Evolutionary conservation across 2,113 vertebrate genomes (phyloP), one percentile per base, ranked within the genome.

Genomic region (Nothobranchius kuhntae): DNA sequence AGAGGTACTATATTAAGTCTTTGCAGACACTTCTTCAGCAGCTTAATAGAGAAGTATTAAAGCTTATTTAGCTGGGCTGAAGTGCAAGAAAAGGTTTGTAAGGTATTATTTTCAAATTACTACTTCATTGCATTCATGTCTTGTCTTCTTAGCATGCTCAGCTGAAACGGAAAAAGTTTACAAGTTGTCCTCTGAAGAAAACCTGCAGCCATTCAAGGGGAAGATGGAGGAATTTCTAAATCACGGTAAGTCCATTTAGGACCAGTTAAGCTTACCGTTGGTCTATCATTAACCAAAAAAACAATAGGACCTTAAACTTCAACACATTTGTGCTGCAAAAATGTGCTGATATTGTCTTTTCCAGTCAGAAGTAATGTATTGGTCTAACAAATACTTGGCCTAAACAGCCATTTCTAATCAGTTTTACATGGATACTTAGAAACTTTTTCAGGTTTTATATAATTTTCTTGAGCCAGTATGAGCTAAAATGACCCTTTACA

Each of bases 131-230:
- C 54, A n/a, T 45, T 59, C 21, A 10, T 62, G 47, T 57, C 51
- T 65, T 80, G n/a, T 68, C 67, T 26, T 94, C 94, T 80, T 91
- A 99, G 97, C 73, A 11, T 98, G 97, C 78, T 94, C 95, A 35
- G 85, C 92, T 52, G 95, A 99, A 93, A 95, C 91, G 0, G 94
- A 94, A 64, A 97, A 96, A 77, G 96, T 98, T 74, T 98, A 94
- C 90, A 94, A 94, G 77, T 78, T 93, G 55, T 98, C 96, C 51
- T 93, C 95, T 55, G 91, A 94, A 73, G 95, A 97, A 53, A 94
- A 95, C 82, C 91, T 96, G 73, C 96, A 99, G 66, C 98, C 98
- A 54, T 99, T 98, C 91, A 97, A 96, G 91, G 92, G 95, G 78
- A 97, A 94, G 87, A 98, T 98, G 96, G 95, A 96, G 7, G 89